Percentiles rank a stretch among this genome's conserved stretches.
These are phyloP conservation scores for Chymomyza caudatula DNA, from an alignment of 2,888 invertebrate species.

Conservation along the genomic window DNA sequence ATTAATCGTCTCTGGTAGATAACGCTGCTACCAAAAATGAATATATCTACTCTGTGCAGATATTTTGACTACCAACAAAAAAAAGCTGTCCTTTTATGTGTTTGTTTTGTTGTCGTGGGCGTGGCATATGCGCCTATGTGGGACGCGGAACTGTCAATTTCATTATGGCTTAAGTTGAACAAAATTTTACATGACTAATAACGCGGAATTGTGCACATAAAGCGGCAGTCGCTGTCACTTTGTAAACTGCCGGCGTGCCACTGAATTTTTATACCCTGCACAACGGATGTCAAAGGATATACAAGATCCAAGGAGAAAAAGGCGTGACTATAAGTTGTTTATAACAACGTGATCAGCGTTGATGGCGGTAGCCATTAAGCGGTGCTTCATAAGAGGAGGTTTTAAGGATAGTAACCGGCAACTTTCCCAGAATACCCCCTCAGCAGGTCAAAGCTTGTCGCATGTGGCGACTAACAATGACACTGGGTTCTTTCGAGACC, in stretches of 20 bases:
- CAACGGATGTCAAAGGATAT: too few relatives aligned
- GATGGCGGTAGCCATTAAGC: too few relatives aligned
- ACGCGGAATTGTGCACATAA: conserved; percentile 31
- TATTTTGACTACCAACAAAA: not conserved
- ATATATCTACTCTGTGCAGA: not conserved
- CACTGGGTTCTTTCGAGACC: too few relatives aligned
- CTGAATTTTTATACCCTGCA: not conserved
- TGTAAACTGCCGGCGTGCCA: not conserved
- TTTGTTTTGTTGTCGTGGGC: not conserved
- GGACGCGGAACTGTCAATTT: conserved; percentile 47
- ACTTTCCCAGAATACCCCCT: not conserved
- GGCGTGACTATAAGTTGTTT: too few relatives aligned
- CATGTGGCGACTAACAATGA: too few relatives aligned
- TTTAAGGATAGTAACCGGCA: too few relatives aligned
- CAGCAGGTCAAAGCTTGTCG: not conserved
- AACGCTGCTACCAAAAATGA: conserved; percentile 21
- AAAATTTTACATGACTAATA: conserved; percentile 68
- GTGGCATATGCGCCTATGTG: not conserved
- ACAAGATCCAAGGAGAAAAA: too few relatives aligned
- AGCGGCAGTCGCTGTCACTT: conserved; percentile 34
- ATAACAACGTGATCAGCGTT: too few relatives aligned
- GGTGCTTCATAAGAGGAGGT: too few relatives aligned
- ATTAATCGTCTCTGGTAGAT: conserved; percentile 34
- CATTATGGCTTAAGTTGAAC: conserved; percentile 57
- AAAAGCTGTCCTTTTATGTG: not conserved